These are phyloP conservation scores for Eurytoma californica DNA, from an alignment of 2,888 invertebrate genomes.

Conservation along the genomic window DNA sequence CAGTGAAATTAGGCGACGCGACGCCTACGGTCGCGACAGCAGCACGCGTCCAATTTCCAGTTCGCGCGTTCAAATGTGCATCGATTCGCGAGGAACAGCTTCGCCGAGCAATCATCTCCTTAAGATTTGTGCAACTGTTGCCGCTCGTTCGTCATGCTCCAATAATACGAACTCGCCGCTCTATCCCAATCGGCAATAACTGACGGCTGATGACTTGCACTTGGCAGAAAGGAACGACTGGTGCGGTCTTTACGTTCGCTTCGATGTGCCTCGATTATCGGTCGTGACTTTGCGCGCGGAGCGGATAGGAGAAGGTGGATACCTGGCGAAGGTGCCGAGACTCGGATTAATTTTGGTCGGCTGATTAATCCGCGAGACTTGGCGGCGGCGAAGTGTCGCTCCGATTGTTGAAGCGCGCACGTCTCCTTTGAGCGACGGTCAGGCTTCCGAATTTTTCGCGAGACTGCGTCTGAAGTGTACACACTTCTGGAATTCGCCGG, in stretches of 20 bases:
- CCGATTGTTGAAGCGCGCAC: neutral
- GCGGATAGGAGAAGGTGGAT: neutral
- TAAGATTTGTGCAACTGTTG: too few relatives aligned
- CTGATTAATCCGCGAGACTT: constrained; percentile 17
- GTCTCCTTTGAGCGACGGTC: too few relatives aligned
- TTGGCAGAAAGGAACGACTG: too few relatives aligned
- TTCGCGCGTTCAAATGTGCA: neutral
- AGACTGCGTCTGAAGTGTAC: neutral
- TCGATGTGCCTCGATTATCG: neutral
- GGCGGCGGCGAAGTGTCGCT: neutral
- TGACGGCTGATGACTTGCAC: neutral
- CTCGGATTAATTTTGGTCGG: constrained; percentile 22
- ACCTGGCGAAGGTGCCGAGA: constrained; percentile 2
- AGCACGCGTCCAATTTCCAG: neutral
- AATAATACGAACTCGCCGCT: neutral
- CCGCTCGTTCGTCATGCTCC: too few relatives aligned
- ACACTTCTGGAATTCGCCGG: neutral
- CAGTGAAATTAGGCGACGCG: constrained; percentile 27
- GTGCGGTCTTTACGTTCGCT: neutral
- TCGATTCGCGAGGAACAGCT: neutral
- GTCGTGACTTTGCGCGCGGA: neutral
- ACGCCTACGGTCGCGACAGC: constrained; percentile 14
- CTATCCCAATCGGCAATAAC: neutral
- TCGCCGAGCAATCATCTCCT: too few relatives aligned
- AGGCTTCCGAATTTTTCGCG: neutral